These are phyloP conservation scores for Pinctada fucata DNA, from an alignment of 2,888 invertebrate species.

Conservation along the genomic window DNA sequence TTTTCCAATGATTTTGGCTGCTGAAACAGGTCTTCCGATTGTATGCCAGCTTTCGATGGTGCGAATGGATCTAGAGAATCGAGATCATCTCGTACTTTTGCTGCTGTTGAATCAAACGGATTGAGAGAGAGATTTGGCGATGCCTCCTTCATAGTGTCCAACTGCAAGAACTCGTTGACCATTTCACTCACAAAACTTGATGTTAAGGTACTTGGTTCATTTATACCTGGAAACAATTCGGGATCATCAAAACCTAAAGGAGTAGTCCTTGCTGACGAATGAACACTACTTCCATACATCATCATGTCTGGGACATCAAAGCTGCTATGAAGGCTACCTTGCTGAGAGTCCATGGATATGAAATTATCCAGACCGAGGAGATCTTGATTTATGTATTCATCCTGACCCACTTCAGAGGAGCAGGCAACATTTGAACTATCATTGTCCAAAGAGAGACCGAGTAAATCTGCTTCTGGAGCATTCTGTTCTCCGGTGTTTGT, in stretches of 20 bases:
- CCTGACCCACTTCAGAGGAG: not conserved
- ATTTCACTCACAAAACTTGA: slow-evolving; percentile 59
- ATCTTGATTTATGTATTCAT: slow-evolving; percentile 57
- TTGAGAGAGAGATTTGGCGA: slow-evolving; percentile 21
- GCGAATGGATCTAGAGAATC: slow-evolving; percentile 38
- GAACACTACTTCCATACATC: slow-evolving; percentile 48
- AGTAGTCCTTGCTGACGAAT: slow-evolving; percentile 59
- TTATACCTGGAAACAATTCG: slow-evolving; percentile 44
- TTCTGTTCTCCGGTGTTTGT: not conserved
- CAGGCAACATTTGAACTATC: slow-evolving; percentile 23
- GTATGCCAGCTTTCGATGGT: not conserved
- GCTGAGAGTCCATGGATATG: slow-evolving; percentile 37
- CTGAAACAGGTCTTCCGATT: not conserved
- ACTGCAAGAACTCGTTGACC: slow-evolving; percentile 62
- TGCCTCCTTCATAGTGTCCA: slow-evolving; percentile 48
- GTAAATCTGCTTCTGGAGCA: slow-evolving; percentile 51
- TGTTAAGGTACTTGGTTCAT: slow-evolving; percentile 44
- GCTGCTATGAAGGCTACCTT: slow-evolving; percentile 36
- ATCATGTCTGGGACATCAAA: slow-evolving; percentile 38
- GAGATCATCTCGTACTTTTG: slow-evolving; percentile 1
- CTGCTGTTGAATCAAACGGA: slow-evolving; percentile 33
- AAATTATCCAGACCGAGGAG: slow-evolving; percentile 64
- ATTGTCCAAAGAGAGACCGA: slow-evolving; percentile 49
- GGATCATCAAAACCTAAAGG: slow-evolving; percentile 57
- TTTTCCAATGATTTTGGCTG: not conserved